Base-by-base conservation (phyloP, 1,140 invertebrate species). In the Drosophila trapezifrons region DNA sequence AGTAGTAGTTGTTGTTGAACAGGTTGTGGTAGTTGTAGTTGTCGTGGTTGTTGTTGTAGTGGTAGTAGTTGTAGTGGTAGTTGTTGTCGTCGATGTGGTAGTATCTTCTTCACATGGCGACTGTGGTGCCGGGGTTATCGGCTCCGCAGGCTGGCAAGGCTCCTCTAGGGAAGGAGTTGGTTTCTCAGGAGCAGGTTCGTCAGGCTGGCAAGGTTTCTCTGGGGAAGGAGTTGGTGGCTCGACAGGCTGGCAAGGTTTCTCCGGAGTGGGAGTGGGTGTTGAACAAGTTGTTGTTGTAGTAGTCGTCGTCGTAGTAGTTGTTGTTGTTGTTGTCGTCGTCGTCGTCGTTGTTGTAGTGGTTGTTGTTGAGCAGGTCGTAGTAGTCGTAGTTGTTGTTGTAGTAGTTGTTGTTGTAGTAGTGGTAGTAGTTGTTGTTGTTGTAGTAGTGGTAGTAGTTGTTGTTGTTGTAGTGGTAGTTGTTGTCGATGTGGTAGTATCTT, bases 401-500 rank as follows among this genome's bases (percentile, higher is more conserved):
- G 2, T 2, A 4, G 22, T 22, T 4, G 22, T 22, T 4, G 22
- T 22, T 22, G 22, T 22, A 22, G 40, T 45, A 18, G 27, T 51
- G 4, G 37, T 45, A 2, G 52, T n/a, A 2, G 46, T 35, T 1
- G 56, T 40, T 7, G 22, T 22, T 4, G 22, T 22, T 2, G 22
- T 22, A 2, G 22, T 22, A 22, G 63, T 66, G 1, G 65, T 47
- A 10, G 65, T 57, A 2, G 57, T 59, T 0, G 55, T 54, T 15
- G 51, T 58, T 1, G 45, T 60, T 2, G 45, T 46, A 1, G 29
- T 25, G 1, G 43, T 49, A 0, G 43, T 37, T 4, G 27, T 46
- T 0, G 32, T 37, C 3, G 22, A 29, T 4, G 29, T 27, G 5
- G 38, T 43, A 1, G 38, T 18, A 0, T 17, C 25, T 17, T 47